Base-by-base conservation (phyloP, 37 sponge, comb jelly and placozoan genomes). In the Halisarca cf. caerulea region DNA sequence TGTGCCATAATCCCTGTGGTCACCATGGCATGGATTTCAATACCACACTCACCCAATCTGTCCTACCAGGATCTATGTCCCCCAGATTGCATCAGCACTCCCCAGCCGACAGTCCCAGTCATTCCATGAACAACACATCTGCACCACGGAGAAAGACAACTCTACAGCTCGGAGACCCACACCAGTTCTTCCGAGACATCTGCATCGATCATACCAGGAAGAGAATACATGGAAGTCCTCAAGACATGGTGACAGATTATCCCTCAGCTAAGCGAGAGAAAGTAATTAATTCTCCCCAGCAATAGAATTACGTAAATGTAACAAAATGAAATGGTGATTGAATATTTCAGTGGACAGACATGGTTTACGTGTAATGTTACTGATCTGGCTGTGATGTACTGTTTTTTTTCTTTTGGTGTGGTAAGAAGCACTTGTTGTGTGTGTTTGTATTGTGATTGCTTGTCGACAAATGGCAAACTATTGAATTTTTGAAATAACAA, bases 201-300 rank as follows among this genome's bases (percentile, higher is more conserved):
- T 74, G 77, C 41, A 44, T 43, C 41, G 77, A 74, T 2, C 77
- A 74, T 8, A 44, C 77, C 21, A 74, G 77, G 24, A 74, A 74
- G 44, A 3, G 77, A 39, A 37, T 37, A 40, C 24, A 37, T 6
- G 0, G 21, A 0, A 37, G 25, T 11, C 42, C 45, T n/a, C 45
- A 43, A 2, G 45, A 74, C 2, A 39, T 40, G 43, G 25, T 36
- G 9, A 37, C 24, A 23, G 77, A 74, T 14, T 23, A 36, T 24
- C 42, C 42, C 21, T 44, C 77, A 25, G 42, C 77, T 2, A 74
- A 74, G 77, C 20, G 77, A 4, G 24, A 37, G 21, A 74, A 43
- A 74, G 15, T 24, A 23, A 20, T 47, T 47, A 47, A 11, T 47
- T 47, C 51, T 47, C 51, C 51, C 11, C 51, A 47, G 11, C 51